Base-by-base conservation (phyloP, 2,888 invertebrate genomes). In the Hypolimnas misippus region DNA sequence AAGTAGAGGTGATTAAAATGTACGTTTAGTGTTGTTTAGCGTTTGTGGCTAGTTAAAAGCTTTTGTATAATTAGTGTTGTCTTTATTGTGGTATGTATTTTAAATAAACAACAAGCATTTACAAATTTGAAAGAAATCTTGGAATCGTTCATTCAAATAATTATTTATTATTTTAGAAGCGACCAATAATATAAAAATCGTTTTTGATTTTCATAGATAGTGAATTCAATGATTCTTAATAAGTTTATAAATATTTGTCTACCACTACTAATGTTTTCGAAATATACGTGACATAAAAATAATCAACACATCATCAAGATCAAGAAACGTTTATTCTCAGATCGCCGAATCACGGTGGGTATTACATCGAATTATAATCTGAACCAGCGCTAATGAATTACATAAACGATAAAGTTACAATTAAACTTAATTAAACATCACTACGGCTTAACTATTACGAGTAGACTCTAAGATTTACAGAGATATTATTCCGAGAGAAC, bases 301-400 rank as follows among this genome's bases (percentile, higher is more conserved):
- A 59, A 42, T 19, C 14, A 46, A 46, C 33, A 59, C n/a, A n/a
- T n/a, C 21, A 16, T 50, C 12, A 56, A 61, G 40, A 58, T 12
- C 50, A 53, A 57, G 38, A 66, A 51, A 42, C 25, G 0, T 65
- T 67, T 66, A 65, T 62, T 67, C 38, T 62, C 49, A 42, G 44
- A 54, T 66, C 57, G 52, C 42, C 46, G 38, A 51, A 35, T 57
- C 25, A 49, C 63, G 66, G 66, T 66, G 66, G 66, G 63, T 31
- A 44, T 21, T 57, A 65, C 65, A 60, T 1, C 29, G 35, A 42
- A 21, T 52, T 55, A 40, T 5, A 40, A 49, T 49, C n/a, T n/a
- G n/a, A 16, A 12, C 31, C 6, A 29, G n/a, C 29, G 38, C 50
- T 55, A 54, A 52, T 16, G 17, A 19, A 33, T 16, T n/a, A n/a